A percentile compares a stretch with the other conserved stretches of the same genome.
phyloP scores from a whole-genome alignment of 2,797 vertebrate species.

The Scolopax bukidnonensis region DNA sequence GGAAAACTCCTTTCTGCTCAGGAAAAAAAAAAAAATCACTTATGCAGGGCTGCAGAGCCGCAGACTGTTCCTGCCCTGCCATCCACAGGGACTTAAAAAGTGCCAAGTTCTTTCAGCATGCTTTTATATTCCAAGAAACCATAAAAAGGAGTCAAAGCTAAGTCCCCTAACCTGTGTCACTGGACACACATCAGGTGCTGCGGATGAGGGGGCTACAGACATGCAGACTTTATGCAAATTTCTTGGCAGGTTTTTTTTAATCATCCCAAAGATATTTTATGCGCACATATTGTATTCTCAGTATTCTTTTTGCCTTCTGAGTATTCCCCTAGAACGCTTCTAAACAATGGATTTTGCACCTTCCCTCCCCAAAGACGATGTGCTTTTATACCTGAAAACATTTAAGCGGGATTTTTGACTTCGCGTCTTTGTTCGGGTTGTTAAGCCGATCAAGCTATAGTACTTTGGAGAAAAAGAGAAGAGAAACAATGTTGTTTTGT shows the following conservation, averaged over 20 bases:
- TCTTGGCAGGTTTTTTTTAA: neutral
- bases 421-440: slow-evolving; percentile 11
- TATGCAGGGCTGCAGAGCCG: neutral
- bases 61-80: neutral
- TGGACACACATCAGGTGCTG: neutral
- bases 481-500: slow-evolving; percentile 66
- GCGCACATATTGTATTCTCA: accelerated
- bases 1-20: neutral
- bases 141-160: neutral
- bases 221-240: neutral
- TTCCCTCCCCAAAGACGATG: slow-evolving; percentile 31
- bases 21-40: neutral
- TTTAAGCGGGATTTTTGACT: slow-evolving; percentile 54
- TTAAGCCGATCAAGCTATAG: slow-evolving; percentile 28
- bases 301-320: neutral
- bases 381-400: slow-evolving; percentile 54
- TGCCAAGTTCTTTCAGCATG: neutral
- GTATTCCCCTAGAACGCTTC: slow-evolving; percentile 8
- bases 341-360: slow-evolving; percentile 41
- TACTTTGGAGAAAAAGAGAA: slow-evolving; percentile 47
- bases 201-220: neutral
- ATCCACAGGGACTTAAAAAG: neutral
- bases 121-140: neutral
- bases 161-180: neutral
- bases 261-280: neutral